These are phyloP conservation scores for Elephas maximus DNA, from an alignment of 2,113 vertebrate genomes.

Conservation along the genomic window DNA sequence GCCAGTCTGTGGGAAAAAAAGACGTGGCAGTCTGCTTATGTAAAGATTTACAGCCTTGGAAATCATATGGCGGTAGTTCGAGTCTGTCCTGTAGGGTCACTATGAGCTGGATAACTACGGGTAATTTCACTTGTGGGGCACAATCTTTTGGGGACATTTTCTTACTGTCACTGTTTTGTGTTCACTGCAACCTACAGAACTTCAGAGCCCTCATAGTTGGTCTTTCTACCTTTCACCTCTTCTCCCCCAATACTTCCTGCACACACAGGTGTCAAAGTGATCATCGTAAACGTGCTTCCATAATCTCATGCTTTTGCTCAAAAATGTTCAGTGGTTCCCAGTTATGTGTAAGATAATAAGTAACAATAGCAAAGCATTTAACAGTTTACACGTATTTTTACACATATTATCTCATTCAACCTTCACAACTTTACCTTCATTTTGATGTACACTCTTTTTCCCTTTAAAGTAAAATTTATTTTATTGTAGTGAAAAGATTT, in stretches of 20 bases:
- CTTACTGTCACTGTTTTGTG: slow-evolving; percentile 3
- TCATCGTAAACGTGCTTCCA: slow-evolving; percentile 38
- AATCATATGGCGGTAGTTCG: neutral
- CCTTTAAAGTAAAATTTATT: no score
- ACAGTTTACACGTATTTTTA: neutral
- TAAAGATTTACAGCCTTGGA: neutral
- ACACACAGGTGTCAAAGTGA: neutral
- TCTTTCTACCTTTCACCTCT: slow-evolving; percentile 20
- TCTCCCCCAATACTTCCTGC: neutral
- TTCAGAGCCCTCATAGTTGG: neutral
- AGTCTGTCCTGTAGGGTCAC: neutral
- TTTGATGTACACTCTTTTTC: neutral
- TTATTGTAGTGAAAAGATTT: neutral
- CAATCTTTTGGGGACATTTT: neutral
- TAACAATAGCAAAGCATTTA: neutral
- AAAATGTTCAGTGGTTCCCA: neutral
- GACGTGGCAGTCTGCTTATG: neutral
- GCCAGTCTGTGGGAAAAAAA: neutral
- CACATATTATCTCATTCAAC: neutral
- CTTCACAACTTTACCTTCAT: neutral
- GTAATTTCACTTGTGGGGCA: neutral
- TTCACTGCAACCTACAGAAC: slow-evolving; percentile 15
- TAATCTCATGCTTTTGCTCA: neutral
- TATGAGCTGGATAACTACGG: neutral
- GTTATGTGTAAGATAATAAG: slow-evolving; percentile 18